Percentiles rank a stretch among this genome's conserved stretches.
Conservation (phyloP, 2,113 vertebrate species). For the Sinocyclocheilus rhinocerous region DNA sequence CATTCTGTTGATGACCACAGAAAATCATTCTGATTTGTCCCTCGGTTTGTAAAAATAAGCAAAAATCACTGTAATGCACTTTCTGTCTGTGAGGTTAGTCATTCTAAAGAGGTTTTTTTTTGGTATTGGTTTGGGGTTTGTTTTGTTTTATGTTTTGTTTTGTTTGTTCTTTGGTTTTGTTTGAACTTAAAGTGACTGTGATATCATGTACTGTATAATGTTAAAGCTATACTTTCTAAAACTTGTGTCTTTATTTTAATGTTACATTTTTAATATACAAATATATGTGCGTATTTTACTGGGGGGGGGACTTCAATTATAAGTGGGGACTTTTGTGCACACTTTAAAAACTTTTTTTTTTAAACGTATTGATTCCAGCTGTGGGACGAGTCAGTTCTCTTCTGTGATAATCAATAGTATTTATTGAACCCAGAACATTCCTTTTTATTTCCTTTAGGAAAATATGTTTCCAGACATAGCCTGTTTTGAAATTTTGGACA, state of each 20-base stretch:
- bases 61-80: not conserved
- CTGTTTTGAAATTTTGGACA: not conserved
- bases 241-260: not conserved
- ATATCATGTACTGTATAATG: not conserved
- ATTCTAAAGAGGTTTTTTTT: not conserved
- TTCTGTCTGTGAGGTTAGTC: not conserved
- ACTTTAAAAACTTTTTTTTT: not conserved
- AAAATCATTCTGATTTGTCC: not conserved
- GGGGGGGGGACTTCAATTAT: not conserved
- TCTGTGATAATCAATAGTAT: not conserved
- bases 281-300: not conserved
- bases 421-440: not conserved
- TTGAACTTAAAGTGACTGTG: no score
- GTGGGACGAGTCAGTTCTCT: slow-evolving; percentile 18
- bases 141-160: no score
- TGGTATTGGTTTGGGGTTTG: not conserved
- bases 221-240: not conserved
- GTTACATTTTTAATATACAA: not conserved
- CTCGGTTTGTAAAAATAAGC: not conserved
- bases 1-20: not conserved
- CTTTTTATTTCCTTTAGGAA: not conserved
- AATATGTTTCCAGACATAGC: not conserved
- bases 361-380: not conserved
- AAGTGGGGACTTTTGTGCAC: not conserved
- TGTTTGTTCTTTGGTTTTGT: not conserved